Base-by-base conservation (phyloP, 2,888 invertebrate species). In the Dascillus cervinus region DNA sequence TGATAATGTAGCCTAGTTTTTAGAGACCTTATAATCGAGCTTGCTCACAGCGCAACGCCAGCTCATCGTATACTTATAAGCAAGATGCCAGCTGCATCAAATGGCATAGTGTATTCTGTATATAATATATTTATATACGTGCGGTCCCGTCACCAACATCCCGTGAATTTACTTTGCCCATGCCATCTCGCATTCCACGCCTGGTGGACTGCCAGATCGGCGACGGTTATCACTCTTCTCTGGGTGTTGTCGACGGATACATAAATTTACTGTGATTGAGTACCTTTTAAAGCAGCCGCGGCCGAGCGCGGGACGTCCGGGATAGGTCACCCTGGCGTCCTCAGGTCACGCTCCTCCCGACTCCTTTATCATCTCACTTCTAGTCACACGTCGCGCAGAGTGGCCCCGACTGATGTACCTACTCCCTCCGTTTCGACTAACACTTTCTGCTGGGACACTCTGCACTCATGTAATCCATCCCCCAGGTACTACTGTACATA, bases 331-430 rank as follows among this genome's bases (percentile, higher is more conserved):
- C 44, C 40, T 37, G 39, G 33, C 37, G 45, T 44, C 46, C 46
- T 48, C 55, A 59, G 57, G 59, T 58, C 58, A 51, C 50, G 50
- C 55, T 56, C 52, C 45, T 46, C 50, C 46, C 47, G 50, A 49
- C 55, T 56, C 44, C 56, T 56, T 58, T 53, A 52, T 45, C 35
- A 43, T 45, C 48, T 53, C 47, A 47, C 53, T 56, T 56, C 58
- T 58, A 58, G 58, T 58, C 59, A 56, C 53, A 50, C 53, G 42
- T 44, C 47, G 47, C 49, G 55, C 58, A 55, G 58, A 58, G 60
- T 59, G 55, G 49, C 56, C 57, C 55, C 49, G 59, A 60, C 61
- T 61, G 60, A 61, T 58, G 52, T 56, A 58, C 55, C 55, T 57
- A 59, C 47, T 56, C 58, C 57, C 56, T 59, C 56, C 55, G 52